Conservation (phyloP, 2,797 vertebrate genomes). For the Macropus fuliginosus region DNA sequence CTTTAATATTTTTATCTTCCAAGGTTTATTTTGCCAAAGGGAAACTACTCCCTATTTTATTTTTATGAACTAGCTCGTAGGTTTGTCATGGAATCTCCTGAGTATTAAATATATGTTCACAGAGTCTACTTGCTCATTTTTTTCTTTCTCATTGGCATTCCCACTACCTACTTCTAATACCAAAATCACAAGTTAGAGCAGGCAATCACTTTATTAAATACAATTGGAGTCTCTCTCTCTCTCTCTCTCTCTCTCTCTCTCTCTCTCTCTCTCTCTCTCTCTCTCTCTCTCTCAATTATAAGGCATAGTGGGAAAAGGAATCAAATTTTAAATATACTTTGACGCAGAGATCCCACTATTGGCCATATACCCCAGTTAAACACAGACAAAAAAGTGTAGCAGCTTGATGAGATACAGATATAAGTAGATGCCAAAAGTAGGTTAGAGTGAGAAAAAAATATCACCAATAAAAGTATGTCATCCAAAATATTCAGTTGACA, state of each 20-base stretch:
- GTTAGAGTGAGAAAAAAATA: neutral
- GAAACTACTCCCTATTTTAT: slow-evolving; percentile 54
- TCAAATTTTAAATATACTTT: neutral
- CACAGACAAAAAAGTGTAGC: neutral
- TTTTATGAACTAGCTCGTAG: slow-evolving; percentile 51
- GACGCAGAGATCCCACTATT: neutral
- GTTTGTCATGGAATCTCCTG: slow-evolving; percentile 43
- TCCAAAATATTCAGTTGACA: neutral
- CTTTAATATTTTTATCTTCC: slow-evolving; percentile 59
- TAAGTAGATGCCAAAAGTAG: neutral
- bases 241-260: too few relatives aligned
- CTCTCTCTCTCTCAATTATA: neutral
- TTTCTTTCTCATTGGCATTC: slow-evolving; percentile 58
- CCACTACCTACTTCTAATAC: slow-evolving; percentile 61
- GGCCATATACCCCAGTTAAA: neutral
- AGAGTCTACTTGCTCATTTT: slow-evolving; percentile 62
- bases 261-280: too few relatives aligned
- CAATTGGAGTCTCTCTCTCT: neutral
- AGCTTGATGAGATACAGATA: neutral
- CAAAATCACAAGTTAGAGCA: slow-evolving; percentile 50
- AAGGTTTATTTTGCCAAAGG: slow-evolving; percentile 62
- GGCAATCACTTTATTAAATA: neutral
- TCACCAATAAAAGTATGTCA: neutral
- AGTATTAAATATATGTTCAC: slow-evolving; percentile 67
- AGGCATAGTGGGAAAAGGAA: neutral